phyloP scores from a whole-genome alignment of 2,113 vertebrate genomes.

The Leptobrachium ailaonicum region DNA sequence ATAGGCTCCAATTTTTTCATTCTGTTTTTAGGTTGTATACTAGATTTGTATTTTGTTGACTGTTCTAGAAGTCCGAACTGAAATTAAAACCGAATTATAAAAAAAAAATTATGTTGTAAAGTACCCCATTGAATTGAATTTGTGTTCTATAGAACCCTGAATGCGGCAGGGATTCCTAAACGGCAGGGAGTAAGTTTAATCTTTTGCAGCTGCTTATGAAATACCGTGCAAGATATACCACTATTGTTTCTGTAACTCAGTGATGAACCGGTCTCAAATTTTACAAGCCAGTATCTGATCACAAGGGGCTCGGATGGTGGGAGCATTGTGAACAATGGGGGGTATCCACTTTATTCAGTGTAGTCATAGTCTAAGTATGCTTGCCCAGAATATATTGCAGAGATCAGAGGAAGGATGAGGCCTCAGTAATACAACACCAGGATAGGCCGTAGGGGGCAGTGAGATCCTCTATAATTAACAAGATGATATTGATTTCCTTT shows the following conservation, averaged over 20 bases:
- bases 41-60: no score
- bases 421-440: constrained; percentile 35
- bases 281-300: constrained; percentile 7
- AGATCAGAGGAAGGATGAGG: constrained; percentile 13
- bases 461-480: constrained; percentile 47
- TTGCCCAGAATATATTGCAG: constrained; percentile 2
- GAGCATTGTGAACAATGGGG: not conserved
- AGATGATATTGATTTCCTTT: constrained; percentile 45
- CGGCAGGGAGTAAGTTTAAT: constrained; percentile 14
- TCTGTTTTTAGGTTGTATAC: no score
- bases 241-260: not conserved
- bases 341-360: not conserved
- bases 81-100: no score
- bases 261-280: not conserved
- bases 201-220: constrained; percentile 14
- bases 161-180: constrained; percentile 3
- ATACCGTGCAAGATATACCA: not conserved
- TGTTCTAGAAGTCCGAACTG: no score
- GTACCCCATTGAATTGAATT: not conserved
- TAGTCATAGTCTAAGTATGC: constrained; percentile 13
- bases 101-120: not conserved
- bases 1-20: no score
- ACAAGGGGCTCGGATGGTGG: not conserved
- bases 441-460: constrained; percentile 25
- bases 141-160: not conserved